These are phyloP conservation scores for Patella caerulea DNA, from an alignment of 2,888 invertebrate species.

Conservation along the genomic window DNA sequence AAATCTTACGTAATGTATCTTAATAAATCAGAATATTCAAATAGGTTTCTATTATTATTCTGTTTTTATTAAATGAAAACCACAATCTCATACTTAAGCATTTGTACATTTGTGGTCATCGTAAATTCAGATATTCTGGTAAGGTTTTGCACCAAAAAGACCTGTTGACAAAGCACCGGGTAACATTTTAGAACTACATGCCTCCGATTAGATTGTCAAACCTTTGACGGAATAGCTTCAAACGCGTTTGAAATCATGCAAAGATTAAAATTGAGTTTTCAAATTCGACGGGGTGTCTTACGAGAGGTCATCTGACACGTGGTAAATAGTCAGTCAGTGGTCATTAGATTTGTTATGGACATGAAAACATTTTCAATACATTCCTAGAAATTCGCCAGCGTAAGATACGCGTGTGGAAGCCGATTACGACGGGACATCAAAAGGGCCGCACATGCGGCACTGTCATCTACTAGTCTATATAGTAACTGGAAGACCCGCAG, in stretches of 20 bases:
- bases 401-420: neutral
- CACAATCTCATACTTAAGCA: too few species aligned
- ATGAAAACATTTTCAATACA: slow-evolving; percentile 9
- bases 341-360: slow-evolving; percentile 10
- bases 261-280: slow-evolving; percentile 2
- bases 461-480: too few species aligned
- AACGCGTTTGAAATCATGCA: neutral
- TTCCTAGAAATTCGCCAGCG: neutral
- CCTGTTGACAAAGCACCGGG: too few species aligned
- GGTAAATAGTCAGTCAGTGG: slow-evolving; percentile 16
- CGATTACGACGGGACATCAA: neutral
- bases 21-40: too few species aligned
- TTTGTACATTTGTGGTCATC: too few species aligned
- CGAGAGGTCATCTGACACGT: slow-evolving; percentile 8
- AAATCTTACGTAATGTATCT: too few species aligned
- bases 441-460: neutral
- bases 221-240: slow-evolving; percentile 6
- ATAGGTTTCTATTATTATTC: too few species aligned
- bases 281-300: neutral
- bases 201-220: neutral
- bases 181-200: too few species aligned
- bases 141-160: too few species aligned
- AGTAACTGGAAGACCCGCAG: too few species aligned
- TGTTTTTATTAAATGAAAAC: too few species aligned
- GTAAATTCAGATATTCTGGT: too few species aligned